Evolutionary conservation across 1,140 invertebrate genomes (phyloP).

Genomic region (Odontomachus brunneus): DNA sequence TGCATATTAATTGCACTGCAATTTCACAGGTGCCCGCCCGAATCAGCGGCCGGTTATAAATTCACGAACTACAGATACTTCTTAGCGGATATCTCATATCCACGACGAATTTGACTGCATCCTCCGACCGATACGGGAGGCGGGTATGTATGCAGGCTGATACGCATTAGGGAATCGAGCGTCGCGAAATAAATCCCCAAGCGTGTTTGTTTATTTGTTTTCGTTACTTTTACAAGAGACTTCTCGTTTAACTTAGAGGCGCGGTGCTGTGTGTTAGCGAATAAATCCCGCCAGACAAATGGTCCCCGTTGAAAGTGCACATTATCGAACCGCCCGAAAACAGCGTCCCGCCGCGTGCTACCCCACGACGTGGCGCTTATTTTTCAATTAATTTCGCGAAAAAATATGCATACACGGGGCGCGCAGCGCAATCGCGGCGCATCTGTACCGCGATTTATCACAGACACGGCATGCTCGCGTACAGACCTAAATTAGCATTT

Average conservation of each 20-base stretch:
- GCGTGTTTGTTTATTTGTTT: background rate
- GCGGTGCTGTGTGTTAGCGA: background rate
- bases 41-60: constrained; percentile 11
- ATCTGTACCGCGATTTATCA: constrained; percentile 74
- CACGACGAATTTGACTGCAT: background rate
- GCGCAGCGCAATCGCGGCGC: constrained; percentile 59
- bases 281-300: constrained; percentile 19
- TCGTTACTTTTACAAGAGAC: constrained; percentile 25
- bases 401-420: constrained; percentile 74
- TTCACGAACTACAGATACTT: constrained; percentile 12
- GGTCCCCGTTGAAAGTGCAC: constrained; percentile 1
- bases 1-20: constrained; percentile 44
- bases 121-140: no score
- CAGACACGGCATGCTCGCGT: background rate
- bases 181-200: background rate
- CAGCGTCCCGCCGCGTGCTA: constrained; percentile 20
- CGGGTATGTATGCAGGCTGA: no score
- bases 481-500: constrained; percentile 72
- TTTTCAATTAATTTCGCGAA: constrained; percentile 78
- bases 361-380: constrained; percentile 63
- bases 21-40: constrained; percentile 25
- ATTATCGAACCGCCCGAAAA: constrained; percentile 51
- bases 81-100: constrained; percentile 1
- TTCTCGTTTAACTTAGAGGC: background rate
- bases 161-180: background rate